A percentile compares a stretch with the other conserved stretches of the same genome.
phyloP scores from a whole-genome alignment of 2,888 invertebrate genomes.

The Anaspis maculata region DNA sequence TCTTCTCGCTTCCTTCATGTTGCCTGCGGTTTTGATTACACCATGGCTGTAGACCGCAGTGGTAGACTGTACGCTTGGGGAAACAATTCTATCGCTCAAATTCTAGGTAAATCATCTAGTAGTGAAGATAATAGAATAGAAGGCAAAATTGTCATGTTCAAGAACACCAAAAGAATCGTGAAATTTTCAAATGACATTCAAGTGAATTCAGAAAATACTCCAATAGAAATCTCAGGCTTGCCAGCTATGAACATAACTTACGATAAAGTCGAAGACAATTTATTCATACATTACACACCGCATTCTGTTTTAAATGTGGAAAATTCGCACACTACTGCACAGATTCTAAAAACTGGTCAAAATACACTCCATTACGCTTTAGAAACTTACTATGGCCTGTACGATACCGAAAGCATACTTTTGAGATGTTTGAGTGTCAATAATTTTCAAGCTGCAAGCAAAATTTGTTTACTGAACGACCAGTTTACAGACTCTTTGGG shows the following conservation, averaged over 20 bases:
- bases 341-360: slow-evolving; percentile 26
- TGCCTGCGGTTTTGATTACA: slow-evolving; percentile 70
- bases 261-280: slow-evolving; percentile 31
- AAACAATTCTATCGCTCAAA: slow-evolving; percentile 57
- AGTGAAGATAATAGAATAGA: slow-evolving; percentile 51
- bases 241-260: slow-evolving; percentile 40
- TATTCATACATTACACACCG: slow-evolving; percentile 24
- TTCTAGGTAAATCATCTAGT: slow-evolving; percentile 47
- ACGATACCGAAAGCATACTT: slow-evolving; percentile 37
- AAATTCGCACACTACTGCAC: slow-evolving; percentile 11
- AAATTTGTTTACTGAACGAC: slow-evolving; percentile 37
- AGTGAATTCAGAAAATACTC: slow-evolving; percentile 31
- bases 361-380: slow-evolving; percentile 39
- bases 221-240: slow-evolving; percentile 39
- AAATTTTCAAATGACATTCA: slow-evolving; percentile 49
- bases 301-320: slow-evolving; percentile 25
- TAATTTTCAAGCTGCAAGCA: slow-evolving; percentile 40
- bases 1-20: slow-evolving; percentile 41
- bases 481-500: slow-evolving; percentile 40
- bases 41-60: slow-evolving; percentile 57
- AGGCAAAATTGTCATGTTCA: slow-evolving; percentile 56
- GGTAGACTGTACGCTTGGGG: slow-evolving; percentile 71
- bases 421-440: slow-evolving; percentile 34
- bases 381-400: slow-evolving; percentile 37
- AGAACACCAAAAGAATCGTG: slow-evolving; percentile 64